Evolutionary conservation across 2,888 invertebrate species (phyloP).

Genomic region (Hydropsyche betteni): DNA sequence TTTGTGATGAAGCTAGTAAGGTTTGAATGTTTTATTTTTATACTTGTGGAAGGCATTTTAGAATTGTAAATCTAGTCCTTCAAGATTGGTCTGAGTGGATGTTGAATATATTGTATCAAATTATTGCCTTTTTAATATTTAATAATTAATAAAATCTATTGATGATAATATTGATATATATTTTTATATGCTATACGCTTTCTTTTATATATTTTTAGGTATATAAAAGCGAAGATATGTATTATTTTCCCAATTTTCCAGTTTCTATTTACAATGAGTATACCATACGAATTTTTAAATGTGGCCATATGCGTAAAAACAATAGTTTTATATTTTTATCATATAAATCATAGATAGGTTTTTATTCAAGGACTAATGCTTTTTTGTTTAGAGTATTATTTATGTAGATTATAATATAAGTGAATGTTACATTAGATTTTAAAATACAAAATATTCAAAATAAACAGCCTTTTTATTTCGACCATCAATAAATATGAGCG

Average conservation of each 20-base stretch:
- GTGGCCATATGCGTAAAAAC: conserved; percentile 34
- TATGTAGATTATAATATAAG: conserved; percentile 49
- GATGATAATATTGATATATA: conserved; percentile 16
- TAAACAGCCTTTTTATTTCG: conserved; percentile 22
- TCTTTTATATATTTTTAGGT: conserved; percentile 48
- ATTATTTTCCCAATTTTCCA: neutral
- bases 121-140: conserved; percentile 21
- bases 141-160: conserved; percentile 21
- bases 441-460: conserved; percentile 33
- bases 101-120: conserved; percentile 29
- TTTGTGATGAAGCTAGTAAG: conserved; percentile 24
- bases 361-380: conserved; percentile 45
- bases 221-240: conserved; percentile 50
- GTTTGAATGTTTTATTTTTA: conserved; percentile 27
- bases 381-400: conserved; percentile 50
- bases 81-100: conserved; percentile 33
- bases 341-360: conserved; percentile 26
- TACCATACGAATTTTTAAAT: neutral
- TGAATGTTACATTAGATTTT: conserved; percentile 48
- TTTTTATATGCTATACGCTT: conserved; percentile 42
- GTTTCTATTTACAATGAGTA: neutral
- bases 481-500: neutral
- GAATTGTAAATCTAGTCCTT: conserved; percentile 42
- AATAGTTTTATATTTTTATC: neutral
- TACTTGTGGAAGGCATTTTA: conserved; percentile 36